Percentiles rank a stretch among this genome's conserved stretches.
These are phyloP conservation scores for Drosophila sordidula DNA, from an alignment of 2,888 invertebrate genomes.

Conservation along the genomic window DNA sequence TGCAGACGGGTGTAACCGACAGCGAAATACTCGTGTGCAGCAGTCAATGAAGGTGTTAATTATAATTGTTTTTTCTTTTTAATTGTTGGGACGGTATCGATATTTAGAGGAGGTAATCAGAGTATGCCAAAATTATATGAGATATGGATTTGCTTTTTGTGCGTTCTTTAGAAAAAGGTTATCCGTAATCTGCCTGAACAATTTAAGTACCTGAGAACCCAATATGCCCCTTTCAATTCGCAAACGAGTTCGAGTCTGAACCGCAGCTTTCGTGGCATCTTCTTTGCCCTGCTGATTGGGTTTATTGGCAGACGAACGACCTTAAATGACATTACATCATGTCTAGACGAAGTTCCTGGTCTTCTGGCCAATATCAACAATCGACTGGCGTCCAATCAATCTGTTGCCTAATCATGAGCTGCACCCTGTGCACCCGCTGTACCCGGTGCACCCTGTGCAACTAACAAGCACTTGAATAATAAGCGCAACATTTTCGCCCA, in stretches of 20 bases:
- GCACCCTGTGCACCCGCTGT: slow-evolving; percentile 3
- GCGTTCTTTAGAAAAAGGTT: too few species aligned
- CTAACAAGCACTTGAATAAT: slow-evolving; percentile 33
- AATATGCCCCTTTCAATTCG: too few species aligned
- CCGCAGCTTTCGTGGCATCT: slow-evolving; percentile 9
- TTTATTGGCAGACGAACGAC: slow-evolving; percentile 71
- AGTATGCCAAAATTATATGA: too few species aligned
- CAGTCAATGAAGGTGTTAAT: too few species aligned
- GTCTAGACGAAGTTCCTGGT: slow-evolving; percentile 59
- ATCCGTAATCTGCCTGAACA: too few species aligned
- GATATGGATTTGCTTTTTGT: too few species aligned
- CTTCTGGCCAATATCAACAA: slow-evolving; percentile 28
- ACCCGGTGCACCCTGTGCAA: slow-evolving; percentile 5
- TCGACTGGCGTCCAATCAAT: slow-evolving; percentile 14
- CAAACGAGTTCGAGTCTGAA: background rate
- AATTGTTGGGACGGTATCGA: too few species aligned
- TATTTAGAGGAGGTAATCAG: too few species aligned
- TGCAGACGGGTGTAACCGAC: too few species aligned
- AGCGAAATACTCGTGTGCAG: too few species aligned
- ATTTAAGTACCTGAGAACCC: too few species aligned
- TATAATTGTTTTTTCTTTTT: too few species aligned
- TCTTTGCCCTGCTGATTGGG: slow-evolving; percentile 58
- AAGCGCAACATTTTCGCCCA: slow-evolving; percentile 30
- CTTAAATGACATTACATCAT: slow-evolving; percentile 72
- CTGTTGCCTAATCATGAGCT: slow-evolving; percentile 26